Evolutionary conservation across 2,113 vertebrate species (phyloP), one percentile per base, ranked within the genome.

Genomic region (Xenus cinereus): DNA sequence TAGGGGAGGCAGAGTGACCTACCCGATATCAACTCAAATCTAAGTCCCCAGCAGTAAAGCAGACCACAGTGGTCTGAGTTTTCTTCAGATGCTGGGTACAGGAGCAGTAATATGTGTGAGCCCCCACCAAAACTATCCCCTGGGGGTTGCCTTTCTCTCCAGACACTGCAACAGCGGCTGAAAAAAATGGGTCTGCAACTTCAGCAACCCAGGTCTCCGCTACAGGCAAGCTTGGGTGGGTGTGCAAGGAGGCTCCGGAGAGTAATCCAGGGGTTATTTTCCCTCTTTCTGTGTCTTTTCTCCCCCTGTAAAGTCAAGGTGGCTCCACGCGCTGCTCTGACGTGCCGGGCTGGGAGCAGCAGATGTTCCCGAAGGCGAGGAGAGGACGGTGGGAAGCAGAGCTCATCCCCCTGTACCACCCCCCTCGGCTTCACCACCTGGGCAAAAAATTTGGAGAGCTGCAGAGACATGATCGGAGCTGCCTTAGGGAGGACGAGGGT

Each of bases 381-480:
- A 89, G 3, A 28, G 77, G 80, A 4, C 0, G 14, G 60, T 28
- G 66, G 94, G 85, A 93, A 91, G 71, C 9, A 37, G 54, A 59
- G 69, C 73, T 75, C 83, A 37, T 66, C 87, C 80, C 68, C 57
- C 79, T 1, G 28, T 13, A 53, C 75, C 92, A 62, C 67, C 92
- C 67, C 63, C 24, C 68, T 86, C 57, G 1, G 43, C 66, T 69
- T 82, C 89, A 43, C 91, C 89, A 94, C 93, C 93, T 91, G 74
- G 84, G 74, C 84, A 74, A 91, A 95, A 74, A 74, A 91, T 81
- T 24, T 43, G 18, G 81, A 57, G 91, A 89, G 91, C 91, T 89
- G 94, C 77, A 79, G 93, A 89, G 94, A 93, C 90, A 87, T 5
- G 95, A 85, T 13, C 56, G 2, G 82, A 51, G 87, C 78, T 51